Evolutionary conservation across 2,113 vertebrate genomes (phyloP), one percentile per base, ranked within the genome.

Genomic region (Pelecanus crispus): DNA sequence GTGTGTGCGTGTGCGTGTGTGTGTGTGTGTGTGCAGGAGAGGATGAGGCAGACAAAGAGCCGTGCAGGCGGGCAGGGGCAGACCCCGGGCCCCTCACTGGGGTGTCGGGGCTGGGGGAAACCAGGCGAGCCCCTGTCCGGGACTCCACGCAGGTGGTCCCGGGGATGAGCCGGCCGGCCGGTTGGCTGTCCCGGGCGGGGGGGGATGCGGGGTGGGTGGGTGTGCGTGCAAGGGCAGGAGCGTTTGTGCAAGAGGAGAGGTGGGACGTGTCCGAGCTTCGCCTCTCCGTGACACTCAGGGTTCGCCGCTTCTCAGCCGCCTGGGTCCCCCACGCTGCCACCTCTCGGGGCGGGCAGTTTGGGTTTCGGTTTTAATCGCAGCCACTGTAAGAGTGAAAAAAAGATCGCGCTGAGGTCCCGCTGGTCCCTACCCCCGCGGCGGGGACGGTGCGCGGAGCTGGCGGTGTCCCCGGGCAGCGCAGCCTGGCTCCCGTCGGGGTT

Each of bases 141-240:
- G 45, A 40, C 58, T n/a, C 38, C 70, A 13, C 1, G 4, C 84
- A 11, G 74, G 28, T 4, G 1, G 28, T 42, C 55, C 81, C 2
- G 0, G 29, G 32, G 20, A 44, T 34, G 29, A 67, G 38, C 31
- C 5, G 6, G 8, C 28, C 7, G 3, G n/a, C 31, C 6, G 3
- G 34, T n/a, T 79, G 3, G 0, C 34, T 7, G 50, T 49, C 8
- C 50, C 6, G 3, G 24, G n/a, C n/a, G n/a, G 14, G 10, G 8
- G 3, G 8, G 6, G 19, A 11, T 6, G 40, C 4, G 0, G 2
- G 32, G 42, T 8, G 12, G 16, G 5, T 0, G 29, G 1, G 19
- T 3, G 63, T 5, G 20, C 2, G 10, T 28, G 47, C 17, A 47
- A 61, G 45, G 49, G 16, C 44, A 24, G 73, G 4, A 88, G 36